Evolutionary conservation across 2,888 invertebrate genomes (phyloP).

Genomic region (Melanostoma mellinum): DNA sequence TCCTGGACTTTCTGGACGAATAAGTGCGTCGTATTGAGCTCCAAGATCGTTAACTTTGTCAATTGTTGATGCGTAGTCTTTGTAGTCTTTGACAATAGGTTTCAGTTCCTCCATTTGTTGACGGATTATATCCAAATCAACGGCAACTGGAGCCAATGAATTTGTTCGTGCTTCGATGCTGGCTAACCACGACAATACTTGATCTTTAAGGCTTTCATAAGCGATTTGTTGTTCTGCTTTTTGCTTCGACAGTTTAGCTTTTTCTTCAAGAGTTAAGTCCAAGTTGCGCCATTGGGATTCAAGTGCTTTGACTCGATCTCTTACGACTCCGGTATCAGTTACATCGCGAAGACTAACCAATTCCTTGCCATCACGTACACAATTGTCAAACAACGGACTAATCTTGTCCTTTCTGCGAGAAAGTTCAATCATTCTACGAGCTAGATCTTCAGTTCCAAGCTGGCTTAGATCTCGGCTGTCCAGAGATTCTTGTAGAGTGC

Average conservation of each 20-base stretch:
- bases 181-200: conserved; percentile 92
- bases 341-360: conserved; percentile 93
- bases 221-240: conserved; percentile 93
- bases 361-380: conserved; percentile 90
- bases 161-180: conserved; percentile 90
- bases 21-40: conserved; percentile 91
- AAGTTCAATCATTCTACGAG: conserved; percentile 84
- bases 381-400: conserved; percentile 88
- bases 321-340: conserved; percentile 91
- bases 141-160: conserved; percentile 91
- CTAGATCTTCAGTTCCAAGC: conserved; percentile 86
- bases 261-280: conserved; percentile 91
- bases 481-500: conserved; percentile 87
- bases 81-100: conserved; percentile 93
- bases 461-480: conserved; percentile 88
- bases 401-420: conserved; percentile 84
- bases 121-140: conserved; percentile 92
- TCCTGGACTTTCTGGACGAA: conserved; percentile 91
- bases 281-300: conserved; percentile 96
- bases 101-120: conserved; percentile 92
- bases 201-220: conserved; percentile 92
- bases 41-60: conserved; percentile 96
- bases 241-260: conserved; percentile 91
- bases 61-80: conserved; percentile 92
- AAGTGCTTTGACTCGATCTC: conserved; percentile 92